Conservation (phyloP, 1,140 invertebrate species). For the Macrobrachium rosenbergii region DNA sequence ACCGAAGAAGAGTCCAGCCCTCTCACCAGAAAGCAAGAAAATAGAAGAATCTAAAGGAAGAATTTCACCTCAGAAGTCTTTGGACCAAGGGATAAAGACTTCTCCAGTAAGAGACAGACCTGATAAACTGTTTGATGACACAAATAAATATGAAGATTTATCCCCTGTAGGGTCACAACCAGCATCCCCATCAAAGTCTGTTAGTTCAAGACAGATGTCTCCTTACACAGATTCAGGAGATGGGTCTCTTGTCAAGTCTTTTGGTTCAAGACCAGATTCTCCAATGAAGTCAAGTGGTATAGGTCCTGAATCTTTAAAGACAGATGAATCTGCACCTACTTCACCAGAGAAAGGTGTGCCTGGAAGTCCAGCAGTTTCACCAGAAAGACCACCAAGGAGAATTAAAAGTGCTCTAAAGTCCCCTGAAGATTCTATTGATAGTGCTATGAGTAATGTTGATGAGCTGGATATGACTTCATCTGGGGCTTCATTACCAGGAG, state of each 20-base stretch:
- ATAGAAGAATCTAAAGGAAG: conserved; percentile 13
- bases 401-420: conserved; percentile 48
- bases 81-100: neutral
- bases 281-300: conserved; percentile 65
- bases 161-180: conserved; percentile 29
- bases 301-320: conserved; percentile 59
- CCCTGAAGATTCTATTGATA: conserved; percentile 63
- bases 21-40: conserved; percentile 13
- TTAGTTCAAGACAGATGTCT: conserved; percentile 38
- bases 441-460: conserved; percentile 63
- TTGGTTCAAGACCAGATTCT: conserved; percentile 50
- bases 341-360: conserved; percentile 51
- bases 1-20: neutral
- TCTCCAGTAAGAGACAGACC: neutral
- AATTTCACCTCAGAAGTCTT: neutral
- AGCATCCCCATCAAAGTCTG: conserved; percentile 42
- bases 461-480: conserved; percentile 64
- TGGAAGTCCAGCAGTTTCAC: conserved; percentile 30
- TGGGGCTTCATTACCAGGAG: conserved; percentile 50
- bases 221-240: conserved; percentile 50
- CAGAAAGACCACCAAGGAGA: conserved; percentile 46
- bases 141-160: conserved; percentile 36
- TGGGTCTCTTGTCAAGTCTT: conserved; percentile 58
- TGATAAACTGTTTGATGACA: conserved; percentile 37
- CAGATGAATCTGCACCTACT: conserved; percentile 56